Evolutionary conservation across 2,113 vertebrate species (phyloP).

Genomic region (Entomyzon cyanotis): DNA sequence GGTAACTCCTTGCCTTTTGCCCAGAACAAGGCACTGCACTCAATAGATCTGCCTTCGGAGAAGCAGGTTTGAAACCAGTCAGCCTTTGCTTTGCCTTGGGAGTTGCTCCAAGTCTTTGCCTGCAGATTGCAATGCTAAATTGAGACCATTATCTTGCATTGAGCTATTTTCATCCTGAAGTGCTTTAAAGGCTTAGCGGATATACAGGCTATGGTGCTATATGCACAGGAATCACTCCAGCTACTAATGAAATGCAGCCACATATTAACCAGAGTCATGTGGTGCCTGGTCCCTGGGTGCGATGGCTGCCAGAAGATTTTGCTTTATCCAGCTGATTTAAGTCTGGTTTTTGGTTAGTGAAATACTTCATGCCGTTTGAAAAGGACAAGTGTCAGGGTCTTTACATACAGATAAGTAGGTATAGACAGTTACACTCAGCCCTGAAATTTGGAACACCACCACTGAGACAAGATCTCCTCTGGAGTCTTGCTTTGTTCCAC

Average conservation of each 20-base stretch:
- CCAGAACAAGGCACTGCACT: background rate
- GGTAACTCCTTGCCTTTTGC: background rate
- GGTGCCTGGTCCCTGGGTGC: background rate
- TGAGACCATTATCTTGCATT: constrained; percentile 44
- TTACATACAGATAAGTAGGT: background rate
- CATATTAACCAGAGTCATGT: background rate
- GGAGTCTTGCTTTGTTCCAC: background rate
- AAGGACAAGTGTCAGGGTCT: background rate
- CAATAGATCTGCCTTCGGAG: background rate
- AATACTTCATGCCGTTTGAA: background rate
- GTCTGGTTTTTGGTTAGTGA: background rate
- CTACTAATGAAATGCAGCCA: constrained; percentile 45
- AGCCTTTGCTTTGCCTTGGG: background rate
- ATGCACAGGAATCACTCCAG: constrained; percentile 18
- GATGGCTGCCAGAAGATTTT: background rate
- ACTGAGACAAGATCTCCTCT: background rate
- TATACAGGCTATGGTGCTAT: constrained; percentile 9
- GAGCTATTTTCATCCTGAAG: constrained; percentile 22
- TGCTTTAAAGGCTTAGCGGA: constrained; percentile 23
- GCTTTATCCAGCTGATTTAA: background rate
- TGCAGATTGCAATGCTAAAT: constrained; percentile 31
- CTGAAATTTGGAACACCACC: background rate
- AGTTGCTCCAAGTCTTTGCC: constrained; percentile 25
- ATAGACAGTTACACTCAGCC: background rate
- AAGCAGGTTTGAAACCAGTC: background rate